phyloP scores from a whole-genome alignment of 2,888 invertebrate genomes.

The Cremastobaeus sp. region DNA sequence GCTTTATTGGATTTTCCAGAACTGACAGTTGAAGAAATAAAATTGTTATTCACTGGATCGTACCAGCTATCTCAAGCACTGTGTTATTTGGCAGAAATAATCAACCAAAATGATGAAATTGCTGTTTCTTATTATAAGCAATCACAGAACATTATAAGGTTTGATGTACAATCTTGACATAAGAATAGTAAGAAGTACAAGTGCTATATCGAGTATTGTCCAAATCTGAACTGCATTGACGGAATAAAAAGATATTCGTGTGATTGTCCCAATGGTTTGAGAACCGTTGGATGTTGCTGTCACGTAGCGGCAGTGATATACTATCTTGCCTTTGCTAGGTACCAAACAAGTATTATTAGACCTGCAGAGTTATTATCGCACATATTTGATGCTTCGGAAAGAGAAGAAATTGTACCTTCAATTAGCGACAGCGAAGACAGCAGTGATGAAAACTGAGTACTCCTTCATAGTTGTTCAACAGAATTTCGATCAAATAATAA shows the following conservation, averaged over 20 bases:
- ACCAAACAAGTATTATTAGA: background rate
- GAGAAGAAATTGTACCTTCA: too few species aligned
- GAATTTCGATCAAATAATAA: too few species aligned
- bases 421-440: too few species aligned
- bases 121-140: background rate
- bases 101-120: background rate
- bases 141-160: background rate
- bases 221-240: background rate
- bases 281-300: background rate
- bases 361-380: too few species aligned
- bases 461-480: too few species aligned
- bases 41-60: conserved; percentile 12
- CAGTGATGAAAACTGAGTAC: too few species aligned
- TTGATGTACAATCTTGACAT: conserved; percentile 5
- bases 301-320: background rate
- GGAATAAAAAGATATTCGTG: conserved; percentile 1
- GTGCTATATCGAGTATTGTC: conserved; percentile 12
- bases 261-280: conserved; percentile 1
- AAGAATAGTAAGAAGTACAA: conserved; percentile 7
- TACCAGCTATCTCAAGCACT: conserved; percentile 10
- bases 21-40: conserved; percentile 8
- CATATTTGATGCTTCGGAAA: too few species aligned
- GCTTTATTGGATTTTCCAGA: conserved; percentile 17
- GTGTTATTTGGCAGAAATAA: conserved; percentile 16
- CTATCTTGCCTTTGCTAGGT: background rate